Percentiles rank a stretch among this genome's conserved stretches.
Evolutionary conservation across 2,113 vertebrate genomes (phyloP).

Genomic region (Tyrannus savana): DNA sequence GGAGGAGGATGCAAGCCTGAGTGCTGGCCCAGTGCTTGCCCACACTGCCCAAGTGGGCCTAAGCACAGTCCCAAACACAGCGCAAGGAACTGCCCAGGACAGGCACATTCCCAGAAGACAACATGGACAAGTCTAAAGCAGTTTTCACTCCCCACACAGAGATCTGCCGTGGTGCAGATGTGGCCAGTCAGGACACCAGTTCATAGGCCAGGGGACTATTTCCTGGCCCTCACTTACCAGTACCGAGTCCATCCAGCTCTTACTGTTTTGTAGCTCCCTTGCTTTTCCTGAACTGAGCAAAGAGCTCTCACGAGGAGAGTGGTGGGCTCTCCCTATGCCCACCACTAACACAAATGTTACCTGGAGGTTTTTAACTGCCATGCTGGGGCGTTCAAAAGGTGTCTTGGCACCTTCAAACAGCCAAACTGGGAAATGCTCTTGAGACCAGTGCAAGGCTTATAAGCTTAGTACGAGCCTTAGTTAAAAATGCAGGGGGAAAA

Average conservation of each 20-base stretch:
- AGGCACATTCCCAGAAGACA: background rate
- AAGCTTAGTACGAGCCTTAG: background rate
- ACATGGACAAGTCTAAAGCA: background rate
- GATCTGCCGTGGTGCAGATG: accelerated
- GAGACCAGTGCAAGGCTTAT: background rate
- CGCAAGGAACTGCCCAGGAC: background rate
- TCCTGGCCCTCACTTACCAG: background rate
- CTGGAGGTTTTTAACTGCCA: background rate
- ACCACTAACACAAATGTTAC: background rate
- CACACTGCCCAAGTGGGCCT: accelerated
- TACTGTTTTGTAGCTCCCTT: background rate
- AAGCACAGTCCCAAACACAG: no score
- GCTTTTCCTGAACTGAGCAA: background rate
- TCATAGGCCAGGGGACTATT: background rate
- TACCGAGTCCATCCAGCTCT: background rate
- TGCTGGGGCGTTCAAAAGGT: background rate
- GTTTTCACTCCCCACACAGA: background rate
- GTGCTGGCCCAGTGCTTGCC: background rate
- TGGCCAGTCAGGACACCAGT: background rate
- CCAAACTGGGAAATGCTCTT: background rate
- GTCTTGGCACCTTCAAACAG: background rate
- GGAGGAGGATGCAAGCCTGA: background rate
- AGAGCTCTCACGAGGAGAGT: background rate
- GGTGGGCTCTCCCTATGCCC: background rate
- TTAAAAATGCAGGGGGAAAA: background rate